phyloP scores from a whole-genome alignment of 2,888 invertebrate species.

The Papilio protenor region DNA sequence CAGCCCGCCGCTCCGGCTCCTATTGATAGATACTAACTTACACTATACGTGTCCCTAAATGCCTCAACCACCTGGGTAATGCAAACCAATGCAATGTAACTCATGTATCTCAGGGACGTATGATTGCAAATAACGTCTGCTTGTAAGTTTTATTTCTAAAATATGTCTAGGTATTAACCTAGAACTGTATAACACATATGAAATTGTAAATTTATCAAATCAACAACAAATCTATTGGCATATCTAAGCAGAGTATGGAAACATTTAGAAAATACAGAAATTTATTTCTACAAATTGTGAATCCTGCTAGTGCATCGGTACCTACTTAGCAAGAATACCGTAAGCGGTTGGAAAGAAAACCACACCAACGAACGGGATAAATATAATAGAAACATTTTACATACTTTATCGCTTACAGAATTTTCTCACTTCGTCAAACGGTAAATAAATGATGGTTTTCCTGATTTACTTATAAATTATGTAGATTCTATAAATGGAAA shows the following conservation, averaged over 20 bases:
- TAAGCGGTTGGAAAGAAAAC: constrained; percentile 23
- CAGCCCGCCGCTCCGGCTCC: constrained; percentile 59
- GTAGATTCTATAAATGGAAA: background rate
- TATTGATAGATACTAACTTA: constrained; percentile 63
- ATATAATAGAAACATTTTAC: constrained; percentile 14
- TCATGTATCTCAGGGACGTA: background rate
- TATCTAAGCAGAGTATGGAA: background rate
- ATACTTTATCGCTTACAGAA: constrained; percentile 7
- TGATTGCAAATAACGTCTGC: background rate
- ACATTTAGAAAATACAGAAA: background rate
- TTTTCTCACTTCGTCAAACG: background rate
- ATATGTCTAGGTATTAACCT: background rate
- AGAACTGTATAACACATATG: too few relatives aligned
- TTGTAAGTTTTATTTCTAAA: too few relatives aligned
- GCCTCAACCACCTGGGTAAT: constrained; percentile 6
- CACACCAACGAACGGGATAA: constrained; percentile 21
- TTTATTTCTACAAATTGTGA: background rate
- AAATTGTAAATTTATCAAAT: background rate
- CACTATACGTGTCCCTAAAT: constrained; percentile 49
- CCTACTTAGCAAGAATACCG: constrained; percentile 5
- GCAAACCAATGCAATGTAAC: background rate
- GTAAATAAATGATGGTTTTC: background rate
- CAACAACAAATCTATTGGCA: background rate
- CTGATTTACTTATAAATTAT: background rate
- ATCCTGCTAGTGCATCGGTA: constrained; percentile 10